Evolutionary conservation across 64 coral and sea anemone genomes (phyloP), one percentile per base, ranked within the genome.

Genomic region (Stichodactyla helianthus): DNA sequence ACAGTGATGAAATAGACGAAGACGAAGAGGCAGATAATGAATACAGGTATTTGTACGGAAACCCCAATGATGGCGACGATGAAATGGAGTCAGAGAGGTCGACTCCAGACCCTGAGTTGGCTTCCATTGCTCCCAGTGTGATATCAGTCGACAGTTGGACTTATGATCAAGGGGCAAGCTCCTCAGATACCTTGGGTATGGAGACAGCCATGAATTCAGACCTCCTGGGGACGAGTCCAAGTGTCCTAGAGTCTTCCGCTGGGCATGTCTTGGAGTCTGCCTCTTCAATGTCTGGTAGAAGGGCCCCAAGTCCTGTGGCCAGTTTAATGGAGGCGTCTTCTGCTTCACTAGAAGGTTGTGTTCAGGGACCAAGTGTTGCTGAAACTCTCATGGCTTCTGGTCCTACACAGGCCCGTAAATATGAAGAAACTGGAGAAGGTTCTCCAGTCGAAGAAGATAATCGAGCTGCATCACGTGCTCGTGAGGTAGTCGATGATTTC

Each of bases 1-100:
- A 84, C 7, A 60, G 23, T 84, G 83, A 84, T 31, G 83, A 84
- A 7, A 71, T 86, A 61, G 59, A 62, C 13, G 89, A 91, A 62
- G 84, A 28, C 51, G 89, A 87, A 68, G 55, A 86, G 77, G 84
- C 51, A 85, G 89, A 78, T 12, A 55, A 44, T 71, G 54, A 76
- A 77, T 83, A 54, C 10, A 70, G 67, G 54, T 77, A 82, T 35
- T 23, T 81, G 51, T 81, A 81, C 19, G 78, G 15, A 20, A 81
- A 81, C 52, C 78, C 78, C 2, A 81, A 81, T 54, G 78, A 81
- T 81, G 78, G 78, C 53, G 78, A 81, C 19, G 78, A 81, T 81
- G 78, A 81, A 81, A 81, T 81, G 78, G 78, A 81, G 25, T 81
- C 78, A 52, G 78, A 81, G 50, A 14, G 20, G 17, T 81, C 78